phyloP scores from a whole-genome alignment of 2,113 vertebrate genomes.

The Scatophagus argus region DNA sequence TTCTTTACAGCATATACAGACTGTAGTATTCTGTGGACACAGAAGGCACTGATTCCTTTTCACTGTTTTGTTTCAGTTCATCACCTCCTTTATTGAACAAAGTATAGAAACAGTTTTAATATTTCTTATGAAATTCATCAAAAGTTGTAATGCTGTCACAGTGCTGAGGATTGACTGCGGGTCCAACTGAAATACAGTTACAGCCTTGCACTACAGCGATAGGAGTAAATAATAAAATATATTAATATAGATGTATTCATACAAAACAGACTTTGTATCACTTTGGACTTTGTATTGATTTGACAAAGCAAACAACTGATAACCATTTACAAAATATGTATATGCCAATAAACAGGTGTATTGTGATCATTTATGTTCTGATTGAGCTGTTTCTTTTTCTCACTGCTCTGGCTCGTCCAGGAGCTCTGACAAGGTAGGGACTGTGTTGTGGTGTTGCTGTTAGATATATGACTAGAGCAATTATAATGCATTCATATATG shows the following conservation, averaged over 20 bases:
- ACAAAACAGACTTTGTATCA: too few species aligned
- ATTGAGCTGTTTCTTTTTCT: constrained; percentile 37
- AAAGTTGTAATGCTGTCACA: too few species aligned
- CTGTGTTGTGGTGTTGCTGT: constrained; percentile 8
- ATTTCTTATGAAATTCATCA: too few species aligned
- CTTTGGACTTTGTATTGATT: too few species aligned
- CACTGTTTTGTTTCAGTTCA: neutral
- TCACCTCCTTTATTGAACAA: neutral
- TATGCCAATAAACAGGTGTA: neutral
- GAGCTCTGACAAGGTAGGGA: constrained; percentile 70
- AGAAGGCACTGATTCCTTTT: neutral
- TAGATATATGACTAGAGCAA: neutral
- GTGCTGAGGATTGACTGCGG: too few species aligned
- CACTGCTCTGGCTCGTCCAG: constrained; percentile 58
- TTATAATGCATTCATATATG: neutral
- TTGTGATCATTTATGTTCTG: constrained; percentile 12
- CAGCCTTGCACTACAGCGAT: neutral
- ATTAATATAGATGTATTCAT: too few species aligned
- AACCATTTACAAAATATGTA: neutral
- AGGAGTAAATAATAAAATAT: neutral
- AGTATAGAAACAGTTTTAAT: too few species aligned
- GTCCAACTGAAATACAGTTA: too few species aligned
- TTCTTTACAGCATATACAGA: neutral
- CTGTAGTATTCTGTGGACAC: neutral
- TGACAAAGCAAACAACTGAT: neutral